These are phyloP conservation scores for Meriones unguiculatus DNA, from an alignment of 2,113 vertebrate species.

Conservation along the genomic window DNA sequence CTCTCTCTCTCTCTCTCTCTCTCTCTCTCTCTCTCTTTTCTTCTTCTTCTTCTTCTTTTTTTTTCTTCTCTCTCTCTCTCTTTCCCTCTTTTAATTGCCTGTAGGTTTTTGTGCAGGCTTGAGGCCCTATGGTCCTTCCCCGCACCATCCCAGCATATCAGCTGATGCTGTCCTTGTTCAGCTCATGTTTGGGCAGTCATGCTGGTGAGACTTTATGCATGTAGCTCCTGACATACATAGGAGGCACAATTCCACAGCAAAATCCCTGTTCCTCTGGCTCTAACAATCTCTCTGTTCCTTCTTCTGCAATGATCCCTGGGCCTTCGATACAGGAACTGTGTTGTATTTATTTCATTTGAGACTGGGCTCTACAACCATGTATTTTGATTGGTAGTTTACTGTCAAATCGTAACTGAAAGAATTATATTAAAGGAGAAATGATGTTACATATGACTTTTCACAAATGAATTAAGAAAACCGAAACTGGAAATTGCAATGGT, in stretches of 20 bases:
- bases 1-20: too few species aligned
- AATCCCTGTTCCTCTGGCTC: not conserved
- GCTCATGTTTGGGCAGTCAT: not conserved
- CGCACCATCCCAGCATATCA: not conserved
- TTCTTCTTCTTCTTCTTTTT: too few species aligned
- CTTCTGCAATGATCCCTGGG: not conserved
- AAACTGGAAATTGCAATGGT: not conserved
- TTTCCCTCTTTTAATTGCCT: not conserved
- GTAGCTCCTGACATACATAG: not conserved
- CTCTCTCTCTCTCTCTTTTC: too few species aligned
- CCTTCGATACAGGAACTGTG: not conserved
- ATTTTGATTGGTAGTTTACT: not conserved
- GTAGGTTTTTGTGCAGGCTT: not conserved
- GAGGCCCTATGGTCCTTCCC: not conserved
- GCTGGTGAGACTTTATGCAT: not conserved
- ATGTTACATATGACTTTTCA: not conserved
- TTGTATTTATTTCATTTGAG: not conserved
- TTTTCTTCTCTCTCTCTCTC: too few species aligned
- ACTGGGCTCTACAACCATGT: not conserved
- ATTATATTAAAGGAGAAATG: slow-evolving; percentile 1
- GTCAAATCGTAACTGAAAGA: not conserved
- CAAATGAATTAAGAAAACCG: not conserved
- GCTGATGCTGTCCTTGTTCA: not conserved
- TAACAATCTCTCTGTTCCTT: not conserved
- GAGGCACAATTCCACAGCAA: not conserved